Percentiles rank a stretch among this genome's conserved stretches.
Conservation (phyloP, 2,113 vertebrate genomes). For the Helogale parvula region DNA sequence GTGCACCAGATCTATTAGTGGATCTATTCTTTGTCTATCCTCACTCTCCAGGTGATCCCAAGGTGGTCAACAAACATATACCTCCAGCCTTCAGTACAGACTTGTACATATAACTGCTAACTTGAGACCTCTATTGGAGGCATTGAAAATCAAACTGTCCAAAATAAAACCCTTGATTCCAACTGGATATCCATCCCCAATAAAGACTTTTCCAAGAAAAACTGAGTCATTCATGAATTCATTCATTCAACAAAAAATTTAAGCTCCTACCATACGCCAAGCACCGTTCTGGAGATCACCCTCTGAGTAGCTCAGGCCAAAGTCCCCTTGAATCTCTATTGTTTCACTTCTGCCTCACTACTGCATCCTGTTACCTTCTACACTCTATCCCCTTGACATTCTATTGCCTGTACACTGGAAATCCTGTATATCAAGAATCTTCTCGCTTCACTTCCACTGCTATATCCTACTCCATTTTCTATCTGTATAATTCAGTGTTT, state of each 20-base stretch:
- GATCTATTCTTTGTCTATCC: neutral
- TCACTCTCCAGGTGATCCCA: neutral
- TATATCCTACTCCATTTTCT: neutral
- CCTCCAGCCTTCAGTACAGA: neutral
- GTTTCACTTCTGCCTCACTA: neutral
- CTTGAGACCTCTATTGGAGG: neutral
- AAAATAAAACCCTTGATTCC: neutral
- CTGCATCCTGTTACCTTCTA: neutral
- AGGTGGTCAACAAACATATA: neutral
- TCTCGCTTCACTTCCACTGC: neutral
- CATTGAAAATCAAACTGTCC: neutral
- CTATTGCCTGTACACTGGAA: neutral
- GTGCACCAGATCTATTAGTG: neutral
- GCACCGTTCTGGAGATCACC: neutral
- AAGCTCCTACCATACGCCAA: neutral
- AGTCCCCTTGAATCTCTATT: neutral
- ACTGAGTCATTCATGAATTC: neutral
- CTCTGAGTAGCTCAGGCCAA: neutral
- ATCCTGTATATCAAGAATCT: neutral
- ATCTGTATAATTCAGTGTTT: neutral
- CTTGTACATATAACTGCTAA: neutral
- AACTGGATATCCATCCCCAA: neutral
- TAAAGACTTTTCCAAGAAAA: neutral
- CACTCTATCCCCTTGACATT: neutral
- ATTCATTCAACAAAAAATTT: neutral